phyloP scores from a whole-genome alignment of 2,888 invertebrate species.

The Macrostomum cliftonense region DNA sequence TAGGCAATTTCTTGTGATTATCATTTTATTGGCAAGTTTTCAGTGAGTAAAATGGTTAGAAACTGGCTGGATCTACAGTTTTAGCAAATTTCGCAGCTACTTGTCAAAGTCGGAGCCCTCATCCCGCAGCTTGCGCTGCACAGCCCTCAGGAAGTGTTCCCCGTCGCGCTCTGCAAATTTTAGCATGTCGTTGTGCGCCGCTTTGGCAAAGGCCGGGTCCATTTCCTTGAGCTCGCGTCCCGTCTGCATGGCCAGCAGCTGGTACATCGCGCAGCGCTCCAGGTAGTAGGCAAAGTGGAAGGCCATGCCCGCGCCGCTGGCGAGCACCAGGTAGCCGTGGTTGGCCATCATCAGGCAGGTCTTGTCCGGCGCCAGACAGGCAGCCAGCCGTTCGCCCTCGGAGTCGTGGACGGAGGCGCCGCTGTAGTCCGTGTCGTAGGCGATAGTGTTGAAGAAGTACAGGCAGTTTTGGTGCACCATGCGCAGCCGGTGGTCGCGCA shows the following conservation, averaged over 20 bases:
- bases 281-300: conserved; percentile 17
- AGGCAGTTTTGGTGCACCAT: conserved; percentile 17
- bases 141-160: no score
- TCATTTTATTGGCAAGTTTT: no score
- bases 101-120: no score
- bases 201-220: no score
- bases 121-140: no score
- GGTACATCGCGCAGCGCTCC: conserved; percentile 16
- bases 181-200: no score
- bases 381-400: conserved; percentile 15
- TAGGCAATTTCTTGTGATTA: no score
- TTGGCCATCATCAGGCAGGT: conserved; percentile 11
- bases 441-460: conserved; percentile 14
- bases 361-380: conserved; percentile 9
- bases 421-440: conserved; percentile 16
- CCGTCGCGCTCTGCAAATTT: no score
- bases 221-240: conserved; percentile 2
- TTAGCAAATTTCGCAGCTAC: no score
- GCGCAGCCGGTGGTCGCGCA: conserved; percentile 14
- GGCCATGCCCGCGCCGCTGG: conserved; percentile 14
- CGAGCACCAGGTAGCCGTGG: conserved; percentile 13
- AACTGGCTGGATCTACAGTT: no score
- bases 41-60: no score
- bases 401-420: conserved; percentile 14
- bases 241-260: conserved; percentile 10